These are phyloP conservation scores for Pholis gunnellus DNA, from an alignment of 2,113 vertebrate species.

Conservation along the genomic window DNA sequence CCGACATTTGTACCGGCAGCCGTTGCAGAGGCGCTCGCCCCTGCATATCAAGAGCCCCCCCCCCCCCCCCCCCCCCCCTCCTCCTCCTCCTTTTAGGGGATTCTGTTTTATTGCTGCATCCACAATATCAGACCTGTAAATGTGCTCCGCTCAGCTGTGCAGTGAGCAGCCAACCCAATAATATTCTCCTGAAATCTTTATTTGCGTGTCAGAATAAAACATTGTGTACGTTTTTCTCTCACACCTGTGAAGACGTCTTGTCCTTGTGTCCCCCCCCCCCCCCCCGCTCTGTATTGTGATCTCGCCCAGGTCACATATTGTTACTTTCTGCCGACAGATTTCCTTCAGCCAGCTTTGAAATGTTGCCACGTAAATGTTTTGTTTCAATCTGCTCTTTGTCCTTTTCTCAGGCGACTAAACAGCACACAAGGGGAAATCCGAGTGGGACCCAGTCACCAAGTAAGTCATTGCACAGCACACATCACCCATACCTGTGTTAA, in stretches of 20 bases:
- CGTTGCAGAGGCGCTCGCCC: conserved; percentile 86
- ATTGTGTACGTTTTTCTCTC: not conserved
- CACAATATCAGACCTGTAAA: conserved; percentile 75
- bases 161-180: conserved; percentile 32
- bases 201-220: conserved; percentile 41
- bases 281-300: not conserved
- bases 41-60: conserved; percentile 59
- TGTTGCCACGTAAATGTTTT: conserved; percentile 44
- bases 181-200: conserved; percentile 42
- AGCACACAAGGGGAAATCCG: conserved; percentile 99
- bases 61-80: conserved; percentile 3
- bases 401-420: conserved; percentile 93
- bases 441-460: conserved; percentile 98
- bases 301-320: not conserved
- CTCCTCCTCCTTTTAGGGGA: conserved; percentile 69
- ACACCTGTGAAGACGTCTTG: conserved; percentile 1
- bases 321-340: not conserved
- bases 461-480: conserved; percentile 75
- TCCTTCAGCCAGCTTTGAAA: conserved; percentile 40
- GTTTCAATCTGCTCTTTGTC: conserved; percentile 60
- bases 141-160: conserved; percentile 56
- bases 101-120: conserved; percentile 80
- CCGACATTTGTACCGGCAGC: conserved; percentile 90
- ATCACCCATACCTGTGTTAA: not conserved
- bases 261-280: not conserved